Percentiles rank a stretch among this genome's conserved stretches.
Evolutionary conservation across 2,797 vertebrate genomes (phyloP).

Genomic region (Argyrosomus regius): DNA sequence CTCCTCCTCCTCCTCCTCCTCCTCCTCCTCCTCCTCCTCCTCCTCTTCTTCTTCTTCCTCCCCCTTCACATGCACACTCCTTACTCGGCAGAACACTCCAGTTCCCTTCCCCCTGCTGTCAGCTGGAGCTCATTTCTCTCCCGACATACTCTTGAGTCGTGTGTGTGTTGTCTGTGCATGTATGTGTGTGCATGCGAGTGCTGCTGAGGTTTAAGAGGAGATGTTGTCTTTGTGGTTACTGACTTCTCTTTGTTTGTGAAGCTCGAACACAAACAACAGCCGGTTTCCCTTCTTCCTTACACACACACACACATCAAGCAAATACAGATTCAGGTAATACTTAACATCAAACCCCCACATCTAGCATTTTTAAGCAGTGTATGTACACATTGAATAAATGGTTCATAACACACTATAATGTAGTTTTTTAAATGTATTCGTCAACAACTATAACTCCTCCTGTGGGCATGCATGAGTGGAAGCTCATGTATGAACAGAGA

Average conservation of each 20-base stretch:
- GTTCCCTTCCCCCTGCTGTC: conserved; percentile 66
- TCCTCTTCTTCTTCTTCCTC: not conserved
- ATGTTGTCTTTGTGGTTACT: conserved; percentile 71
- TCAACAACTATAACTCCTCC: not conserved
- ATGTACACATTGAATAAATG: conserved; percentile 8
- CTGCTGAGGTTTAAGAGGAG: conserved; percentile 65
- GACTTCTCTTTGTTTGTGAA: conserved; percentile 67
- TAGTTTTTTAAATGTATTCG: not conserved
- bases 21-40: conserved; percentile 22
- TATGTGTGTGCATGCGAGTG: conserved; percentile 5
- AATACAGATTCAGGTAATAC: conserved; percentile 46
- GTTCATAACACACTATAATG: conserved; percentile 24
- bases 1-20: conserved; percentile 15
- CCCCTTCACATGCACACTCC: conserved; percentile 68
- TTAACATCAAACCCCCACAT: conserved; percentile 20
- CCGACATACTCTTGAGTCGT: conserved; percentile 54
- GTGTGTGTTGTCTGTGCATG: conserved; percentile 21
- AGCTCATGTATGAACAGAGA: not conserved
- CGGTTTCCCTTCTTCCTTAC: conserved; percentile 35
- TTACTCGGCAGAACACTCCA: conserved; percentile 74
- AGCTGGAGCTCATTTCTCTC: conserved; percentile 82
- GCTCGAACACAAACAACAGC: conserved; percentile 67
- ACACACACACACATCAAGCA: conserved; percentile 28
- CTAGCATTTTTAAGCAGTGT: conserved; percentile 10
- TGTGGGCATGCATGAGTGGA: not conserved